Conservation (phyloP, 2,797 vertebrate genomes). For the Carduelis carduelis region DNA sequence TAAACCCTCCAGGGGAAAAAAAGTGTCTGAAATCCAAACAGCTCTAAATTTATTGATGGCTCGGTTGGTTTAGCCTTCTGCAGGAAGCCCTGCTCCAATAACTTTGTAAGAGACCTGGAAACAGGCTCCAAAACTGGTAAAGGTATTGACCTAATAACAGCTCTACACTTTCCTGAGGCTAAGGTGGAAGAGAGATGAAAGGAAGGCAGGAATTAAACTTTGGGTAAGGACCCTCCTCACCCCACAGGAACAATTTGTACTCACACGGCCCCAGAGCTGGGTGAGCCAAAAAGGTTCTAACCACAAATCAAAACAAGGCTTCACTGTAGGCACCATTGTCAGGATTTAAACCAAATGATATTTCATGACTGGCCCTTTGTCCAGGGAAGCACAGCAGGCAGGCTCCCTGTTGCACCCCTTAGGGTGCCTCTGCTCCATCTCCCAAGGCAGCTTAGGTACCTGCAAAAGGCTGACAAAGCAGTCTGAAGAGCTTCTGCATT, state of each 20-base stretch:
- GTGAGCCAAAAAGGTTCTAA: not conserved
- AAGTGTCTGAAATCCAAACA: not conserved
- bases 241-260: accelerated
- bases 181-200: not conserved
- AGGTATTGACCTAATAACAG: not conserved
- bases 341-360: not conserved
- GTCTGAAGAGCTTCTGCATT: not conserved
- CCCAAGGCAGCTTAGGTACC: not conserved
- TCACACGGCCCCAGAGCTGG: not conserved
- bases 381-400: not conserved
- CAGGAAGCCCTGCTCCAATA: not conserved
- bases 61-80: not conserved
- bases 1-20: not conserved
- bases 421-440: not conserved
- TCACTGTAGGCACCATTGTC: not conserved
- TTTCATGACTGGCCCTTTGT: not conserved
- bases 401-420: not conserved
- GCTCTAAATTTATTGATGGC: not conserved
- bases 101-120: not conserved
- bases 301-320: not conserved
- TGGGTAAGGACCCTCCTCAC: not conserved
- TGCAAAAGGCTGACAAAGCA: not conserved
- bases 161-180: not conserved
- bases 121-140: not conserved
- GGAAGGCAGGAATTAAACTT: not conserved